Percentiles rank a stretch among this genome's conserved stretches.
Conservation (phyloP, 2,113 vertebrate genomes). For the Labeo rohita region DNA sequence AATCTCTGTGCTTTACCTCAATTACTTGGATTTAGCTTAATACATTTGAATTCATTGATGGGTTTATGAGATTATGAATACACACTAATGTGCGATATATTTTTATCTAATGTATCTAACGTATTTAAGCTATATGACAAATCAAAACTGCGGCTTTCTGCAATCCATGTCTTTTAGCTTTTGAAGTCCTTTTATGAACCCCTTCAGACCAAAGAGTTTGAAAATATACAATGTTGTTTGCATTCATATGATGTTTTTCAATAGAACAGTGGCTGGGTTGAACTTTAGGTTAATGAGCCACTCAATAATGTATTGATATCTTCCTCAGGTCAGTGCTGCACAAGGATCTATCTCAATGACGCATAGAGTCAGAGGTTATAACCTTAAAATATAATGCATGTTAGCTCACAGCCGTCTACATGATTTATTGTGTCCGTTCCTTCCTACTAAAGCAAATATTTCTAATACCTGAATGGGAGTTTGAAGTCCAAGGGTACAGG, state of each 20-base stretch:
- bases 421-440: not conserved
- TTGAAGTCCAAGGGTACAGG: conserved; percentile 1
- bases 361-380: conserved; percentile 21
- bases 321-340: conserved; percentile 35
- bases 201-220: not conserved
- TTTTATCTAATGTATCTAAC: not conserved
- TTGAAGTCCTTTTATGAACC: not conserved
- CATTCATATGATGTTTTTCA: not conserved
- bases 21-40: not conserved
- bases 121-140: not conserved
- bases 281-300: conserved; percentile 43
- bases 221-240: not conserved
- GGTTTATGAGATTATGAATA: not conserved
- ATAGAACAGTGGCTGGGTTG: conserved; percentile 17
- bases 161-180: not conserved
- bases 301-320: conserved; percentile 53
- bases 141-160: not conserved
- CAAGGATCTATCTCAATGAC: conserved; percentile 31
- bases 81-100: not conserved
- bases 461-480: not conserved
- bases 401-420: not conserved
- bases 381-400: conserved; percentile 19
- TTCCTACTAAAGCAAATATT: not conserved
- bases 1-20: not conserved
- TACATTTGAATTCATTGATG: not conserved